Conservation (phyloP, 2,797 vertebrate species). For the Poeciliopsis paucimaculata region DNA sequence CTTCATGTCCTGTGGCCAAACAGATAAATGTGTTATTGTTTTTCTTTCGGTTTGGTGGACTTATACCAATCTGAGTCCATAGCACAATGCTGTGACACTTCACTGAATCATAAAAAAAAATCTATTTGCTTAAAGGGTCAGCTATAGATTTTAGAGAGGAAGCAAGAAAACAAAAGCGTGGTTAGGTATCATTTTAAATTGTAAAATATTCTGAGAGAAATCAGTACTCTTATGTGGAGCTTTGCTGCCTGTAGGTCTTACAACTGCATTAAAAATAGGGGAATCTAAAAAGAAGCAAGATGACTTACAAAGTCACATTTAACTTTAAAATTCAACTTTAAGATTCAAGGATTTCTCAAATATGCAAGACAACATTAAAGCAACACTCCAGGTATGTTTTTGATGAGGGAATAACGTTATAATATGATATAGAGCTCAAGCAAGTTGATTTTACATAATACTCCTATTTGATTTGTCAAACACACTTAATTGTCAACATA, state of each 20-base stretch:
- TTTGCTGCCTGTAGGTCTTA: not conserved
- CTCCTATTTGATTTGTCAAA: not conserved
- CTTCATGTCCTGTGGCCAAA: not conserved
- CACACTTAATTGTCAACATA: not conserved
- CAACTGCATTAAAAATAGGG: not conserved
- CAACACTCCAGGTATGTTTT: too few species aligned
- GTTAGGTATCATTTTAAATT: not conserved
- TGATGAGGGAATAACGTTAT: too few species aligned
- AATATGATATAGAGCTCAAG: too few species aligned
- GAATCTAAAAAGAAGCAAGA: not conserved
- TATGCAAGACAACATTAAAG: too few species aligned
- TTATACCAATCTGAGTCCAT: not conserved
- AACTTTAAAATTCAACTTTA: not conserved
- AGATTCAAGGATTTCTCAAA: too few species aligned
- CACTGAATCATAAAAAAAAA: not conserved
- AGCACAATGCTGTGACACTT: not conserved
- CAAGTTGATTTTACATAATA: too few species aligned
- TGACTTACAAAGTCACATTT: not conserved
- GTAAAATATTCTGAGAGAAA: not conserved
- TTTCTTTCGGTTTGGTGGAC: not conserved
- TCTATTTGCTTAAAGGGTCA: not conserved
- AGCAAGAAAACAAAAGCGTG: not conserved
- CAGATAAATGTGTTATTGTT: not conserved
- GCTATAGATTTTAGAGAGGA: conserved; percentile 1
- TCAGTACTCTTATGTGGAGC: not conserved